Conservation (phyloP, 2,113 vertebrate genomes). For the Orthonyx spaldingii region DNA sequence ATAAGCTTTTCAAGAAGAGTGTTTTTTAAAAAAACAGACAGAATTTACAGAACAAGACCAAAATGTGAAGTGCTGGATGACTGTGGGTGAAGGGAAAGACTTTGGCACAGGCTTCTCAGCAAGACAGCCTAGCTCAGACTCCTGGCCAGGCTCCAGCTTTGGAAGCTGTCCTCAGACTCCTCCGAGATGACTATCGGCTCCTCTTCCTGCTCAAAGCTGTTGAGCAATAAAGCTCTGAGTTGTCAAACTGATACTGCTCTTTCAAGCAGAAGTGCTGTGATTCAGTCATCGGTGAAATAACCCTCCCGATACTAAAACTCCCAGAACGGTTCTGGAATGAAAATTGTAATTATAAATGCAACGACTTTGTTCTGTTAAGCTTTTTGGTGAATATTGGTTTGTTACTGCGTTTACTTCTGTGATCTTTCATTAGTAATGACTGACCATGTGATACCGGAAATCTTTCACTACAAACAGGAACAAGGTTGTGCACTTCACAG, state of each 20-base stretch:
- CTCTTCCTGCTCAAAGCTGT: conserved; percentile 22
- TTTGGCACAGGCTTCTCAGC: neutral
- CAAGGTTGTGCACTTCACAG: neutral
- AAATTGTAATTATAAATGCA: neutral
- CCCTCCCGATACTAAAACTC: neutral
- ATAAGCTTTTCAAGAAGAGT: neutral
- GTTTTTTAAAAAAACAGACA: neutral
- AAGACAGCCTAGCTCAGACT: neutral
- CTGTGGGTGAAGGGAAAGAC: neutral
- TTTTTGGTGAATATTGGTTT: neutral
- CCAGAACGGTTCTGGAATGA: neutral
- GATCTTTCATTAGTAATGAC: neutral
- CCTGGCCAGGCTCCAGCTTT: conserved; percentile 24
- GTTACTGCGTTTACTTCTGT: neutral
- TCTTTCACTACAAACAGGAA: neutral
- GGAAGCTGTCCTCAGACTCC: conserved; percentile 18
- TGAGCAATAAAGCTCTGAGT: conserved; percentile 35
- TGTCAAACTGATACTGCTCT: conserved; percentile 40
- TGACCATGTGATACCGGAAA: neutral
- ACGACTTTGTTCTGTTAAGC: neutral
- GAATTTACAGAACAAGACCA: neutral
- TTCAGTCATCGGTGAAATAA: conserved; percentile 3
- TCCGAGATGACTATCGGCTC: neutral
- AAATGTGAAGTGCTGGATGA: neutral
- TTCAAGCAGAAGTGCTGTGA: conserved; percentile 23